Conservation (phyloP, 2,888 invertebrate genomes). For the Dasypogon diadema region DNA sequence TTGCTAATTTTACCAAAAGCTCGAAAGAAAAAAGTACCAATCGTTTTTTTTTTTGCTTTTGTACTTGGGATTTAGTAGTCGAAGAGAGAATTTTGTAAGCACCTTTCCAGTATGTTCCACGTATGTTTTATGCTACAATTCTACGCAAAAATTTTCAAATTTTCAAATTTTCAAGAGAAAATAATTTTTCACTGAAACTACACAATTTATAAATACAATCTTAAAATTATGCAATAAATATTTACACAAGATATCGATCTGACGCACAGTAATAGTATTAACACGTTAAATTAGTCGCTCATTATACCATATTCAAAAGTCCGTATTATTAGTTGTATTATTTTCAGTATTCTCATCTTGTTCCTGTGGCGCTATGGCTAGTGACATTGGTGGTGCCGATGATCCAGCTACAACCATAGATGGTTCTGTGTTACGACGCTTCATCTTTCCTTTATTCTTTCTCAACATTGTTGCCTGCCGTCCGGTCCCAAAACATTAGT, state of each 20-base stretch:
- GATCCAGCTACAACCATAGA: constrained; percentile 73
- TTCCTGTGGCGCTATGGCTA: constrained; percentile 68
- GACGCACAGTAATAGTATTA: constrained; percentile 57
- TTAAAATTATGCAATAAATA: constrained; percentile 16
- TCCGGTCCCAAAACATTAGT: constrained; percentile 61
- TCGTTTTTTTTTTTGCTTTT: no score
- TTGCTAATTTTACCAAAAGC: no score
- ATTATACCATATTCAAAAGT: constrained; percentile 80
- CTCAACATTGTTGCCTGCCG: constrained; percentile 98
- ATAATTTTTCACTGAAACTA: background rate
- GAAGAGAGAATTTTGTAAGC: no score
- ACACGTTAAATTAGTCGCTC: constrained; percentile 77
- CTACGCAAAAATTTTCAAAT: no score
- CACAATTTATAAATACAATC: constrained; percentile 3
- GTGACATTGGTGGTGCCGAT: constrained; percentile 67
- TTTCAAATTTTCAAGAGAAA: no score
- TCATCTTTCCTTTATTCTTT: constrained; percentile 97
- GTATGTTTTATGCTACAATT: no score
- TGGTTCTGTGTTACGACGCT: constrained; percentile 93
- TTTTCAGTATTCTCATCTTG: constrained; percentile 62
- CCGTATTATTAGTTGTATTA: constrained; percentile 68
- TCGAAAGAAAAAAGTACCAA: no score
- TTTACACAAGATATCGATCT: constrained; percentile 27
- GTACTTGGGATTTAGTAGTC: no score
- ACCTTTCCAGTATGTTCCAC: no score